Evolutionary conservation across 2,797 vertebrate genomes (phyloP).

Genomic region (Sebastes cheni): DNA sequence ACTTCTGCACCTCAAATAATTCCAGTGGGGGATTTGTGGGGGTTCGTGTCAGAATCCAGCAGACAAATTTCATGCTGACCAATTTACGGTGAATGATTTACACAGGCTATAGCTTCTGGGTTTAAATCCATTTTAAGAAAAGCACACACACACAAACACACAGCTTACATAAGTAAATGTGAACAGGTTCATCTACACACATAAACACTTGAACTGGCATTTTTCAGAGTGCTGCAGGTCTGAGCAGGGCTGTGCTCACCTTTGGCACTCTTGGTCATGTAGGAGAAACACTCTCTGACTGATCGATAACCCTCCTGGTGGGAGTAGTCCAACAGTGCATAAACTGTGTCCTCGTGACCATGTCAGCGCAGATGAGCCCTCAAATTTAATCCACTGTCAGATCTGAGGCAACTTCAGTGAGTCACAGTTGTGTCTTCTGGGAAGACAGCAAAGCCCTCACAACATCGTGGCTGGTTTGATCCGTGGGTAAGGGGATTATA

Average conservation of each 20-base stretch:
- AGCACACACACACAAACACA: not conserved
- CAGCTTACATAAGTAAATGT: not conserved
- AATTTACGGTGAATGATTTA: not conserved
- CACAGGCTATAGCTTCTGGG: not conserved
- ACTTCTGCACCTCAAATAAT: too few relatives aligned
- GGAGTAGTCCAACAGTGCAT: not conserved
- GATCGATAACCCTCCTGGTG: not conserved
- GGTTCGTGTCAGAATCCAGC: not conserved
- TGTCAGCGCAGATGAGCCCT: not conserved
- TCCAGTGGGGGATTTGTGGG: not conserved
- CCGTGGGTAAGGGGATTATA: too few relatives aligned
- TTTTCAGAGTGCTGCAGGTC: not conserved
- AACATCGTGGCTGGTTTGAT: not conserved
- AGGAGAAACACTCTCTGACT: too few relatives aligned
- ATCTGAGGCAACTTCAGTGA: too few relatives aligned
- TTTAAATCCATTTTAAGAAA: not conserved
- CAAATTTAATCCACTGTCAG: not conserved
- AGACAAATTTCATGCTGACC: not conserved
- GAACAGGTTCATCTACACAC: not conserved
- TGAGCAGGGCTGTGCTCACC: not conserved
- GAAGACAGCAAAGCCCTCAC: not conserved
- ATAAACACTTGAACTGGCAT: not conserved
- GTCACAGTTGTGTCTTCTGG: not conserved
- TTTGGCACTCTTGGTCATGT: too few relatives aligned
- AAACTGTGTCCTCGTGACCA: not conserved